Conservation (phyloP, 2,888 invertebrate genomes). For the Unio pictorum region DNA sequence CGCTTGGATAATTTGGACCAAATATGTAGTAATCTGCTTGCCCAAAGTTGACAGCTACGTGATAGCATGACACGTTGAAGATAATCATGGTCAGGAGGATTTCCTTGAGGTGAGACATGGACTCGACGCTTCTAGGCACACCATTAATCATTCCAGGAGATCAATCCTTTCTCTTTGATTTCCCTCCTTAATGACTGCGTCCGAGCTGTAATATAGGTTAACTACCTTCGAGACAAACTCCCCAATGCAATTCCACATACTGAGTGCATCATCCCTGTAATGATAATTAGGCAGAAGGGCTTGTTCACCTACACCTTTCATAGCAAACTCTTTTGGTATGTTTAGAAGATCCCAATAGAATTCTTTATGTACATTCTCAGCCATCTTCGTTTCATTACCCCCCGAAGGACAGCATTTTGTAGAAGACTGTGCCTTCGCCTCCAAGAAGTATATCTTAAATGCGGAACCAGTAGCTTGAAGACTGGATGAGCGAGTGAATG, state of each 20-base stretch:
- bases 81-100: conserved; percentile 27
- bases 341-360: conserved; percentile 21
- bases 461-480: conserved; percentile 27
- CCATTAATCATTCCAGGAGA: conserved; percentile 20
- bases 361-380: conserved; percentile 13
- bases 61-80: conserved; percentile 26
- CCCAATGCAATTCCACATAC: conserved; percentile 20
- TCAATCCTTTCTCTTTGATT: conserved; percentile 23
- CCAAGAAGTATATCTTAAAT: conserved; percentile 20
- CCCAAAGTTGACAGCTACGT: conserved; percentile 30
- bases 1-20: conserved; percentile 35
- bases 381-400: conserved; percentile 11
- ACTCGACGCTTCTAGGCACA: conserved; percentile 18
- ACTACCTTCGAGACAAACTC: conserved; percentile 20
- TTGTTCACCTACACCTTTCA: conserved; percentile 21
- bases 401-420: conserved; percentile 20
- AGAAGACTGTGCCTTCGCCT: conserved; percentile 24
- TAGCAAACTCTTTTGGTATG: conserved; percentile 16
- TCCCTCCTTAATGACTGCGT: conserved; percentile 22
- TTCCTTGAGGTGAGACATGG: conserved; percentile 19
- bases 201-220: conserved; percentile 23
- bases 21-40: conserved; percentile 34
- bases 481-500: conserved; percentile 30
- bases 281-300: conserved; percentile 28
- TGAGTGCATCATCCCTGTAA: conserved; percentile 29